Conservation (phyloP, 2,113 vertebrate genomes). For the Ailuropoda melanoleuca region DNA sequence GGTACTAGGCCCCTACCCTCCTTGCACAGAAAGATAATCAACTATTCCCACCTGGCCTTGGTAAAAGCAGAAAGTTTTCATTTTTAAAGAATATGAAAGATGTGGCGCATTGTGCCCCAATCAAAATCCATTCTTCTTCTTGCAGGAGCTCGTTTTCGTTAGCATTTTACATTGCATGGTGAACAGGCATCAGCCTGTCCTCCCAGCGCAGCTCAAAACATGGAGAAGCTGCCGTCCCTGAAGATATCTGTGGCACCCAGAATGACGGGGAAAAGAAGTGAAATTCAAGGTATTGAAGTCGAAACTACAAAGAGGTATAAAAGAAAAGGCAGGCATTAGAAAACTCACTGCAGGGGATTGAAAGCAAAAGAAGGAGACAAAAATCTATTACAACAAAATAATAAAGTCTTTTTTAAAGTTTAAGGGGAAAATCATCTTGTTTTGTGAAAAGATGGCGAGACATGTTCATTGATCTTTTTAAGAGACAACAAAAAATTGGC, state of each 20-base stretch:
- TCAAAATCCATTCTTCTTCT: background rate
- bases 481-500: constrained; percentile 87
- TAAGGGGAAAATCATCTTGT: constrained; percentile 86
- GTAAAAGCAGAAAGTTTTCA: background rate
- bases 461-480: constrained; percentile 88
- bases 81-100: background rate
- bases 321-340: constrained; percentile 77
- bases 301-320: constrained; percentile 76
- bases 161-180: background rate
- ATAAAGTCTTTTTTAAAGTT: constrained; percentile 88
- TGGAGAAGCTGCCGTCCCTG: background rate
- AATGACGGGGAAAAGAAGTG: constrained; percentile 58
- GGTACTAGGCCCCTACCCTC: background rate
- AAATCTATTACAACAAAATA: constrained; percentile 89
- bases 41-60: background rate
- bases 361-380: constrained; percentile 79
- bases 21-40: background rate
- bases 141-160: background rate
- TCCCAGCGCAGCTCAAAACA: background rate
- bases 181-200: background rate
- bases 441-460: constrained; percentile 85
- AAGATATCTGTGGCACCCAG: background rate
- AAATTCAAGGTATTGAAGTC: constrained; percentile 79
- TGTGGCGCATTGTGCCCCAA: background rate
- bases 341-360: constrained; percentile 79